Conservation (phyloP, 2,888 invertebrate species). For the Plagodis dolabraria region DNA sequence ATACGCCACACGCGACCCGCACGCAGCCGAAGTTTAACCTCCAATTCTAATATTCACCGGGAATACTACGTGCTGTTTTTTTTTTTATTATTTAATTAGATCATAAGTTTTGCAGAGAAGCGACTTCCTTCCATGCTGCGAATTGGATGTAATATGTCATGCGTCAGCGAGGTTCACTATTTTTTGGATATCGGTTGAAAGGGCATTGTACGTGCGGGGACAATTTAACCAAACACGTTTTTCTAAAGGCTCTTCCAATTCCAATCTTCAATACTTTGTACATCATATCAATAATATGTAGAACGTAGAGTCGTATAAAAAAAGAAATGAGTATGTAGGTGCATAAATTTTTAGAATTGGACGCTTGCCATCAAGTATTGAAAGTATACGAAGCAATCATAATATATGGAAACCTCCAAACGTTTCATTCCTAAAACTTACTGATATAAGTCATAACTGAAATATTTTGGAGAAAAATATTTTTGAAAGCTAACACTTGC, state of each 20-base stretch:
- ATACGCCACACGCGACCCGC: slow-evolving; percentile 11
- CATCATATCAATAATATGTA: too few relatives aligned
- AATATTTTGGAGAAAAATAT: too few relatives aligned
- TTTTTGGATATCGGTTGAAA: slow-evolving; percentile 1
- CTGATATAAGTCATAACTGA: too few relatives aligned
- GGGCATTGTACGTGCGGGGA: background rate
- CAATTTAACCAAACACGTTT: too few relatives aligned
- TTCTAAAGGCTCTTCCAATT: too few relatives aligned
- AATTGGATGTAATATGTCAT: slow-evolving; percentile 54
- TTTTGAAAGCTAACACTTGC: too few relatives aligned
- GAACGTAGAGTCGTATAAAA: too few relatives aligned
- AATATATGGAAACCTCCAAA: slow-evolving; percentile 4
- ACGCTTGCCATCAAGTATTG: slow-evolving; percentile 27
- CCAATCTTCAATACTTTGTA: too few relatives aligned
- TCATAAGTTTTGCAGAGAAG: slow-evolving; percentile 48
- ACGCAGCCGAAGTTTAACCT: slow-evolving; percentile 8
- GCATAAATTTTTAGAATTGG: slow-evolving; percentile 20
- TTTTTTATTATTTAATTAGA: slow-evolving; percentile 18
- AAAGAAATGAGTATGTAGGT: too few relatives aligned
- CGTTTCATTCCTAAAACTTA: background rate
- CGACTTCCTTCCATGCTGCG: slow-evolving; percentile 64
- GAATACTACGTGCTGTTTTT: slow-evolving; percentile 12
- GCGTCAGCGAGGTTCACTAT: slow-evolving; percentile 59
- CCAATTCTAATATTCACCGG: background rate
- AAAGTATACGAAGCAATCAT: slow-evolving; percentile 13